Evolutionary conservation across 2,888 invertebrate genomes (phyloP).

Genomic region (Mimas tiliae): DNA sequence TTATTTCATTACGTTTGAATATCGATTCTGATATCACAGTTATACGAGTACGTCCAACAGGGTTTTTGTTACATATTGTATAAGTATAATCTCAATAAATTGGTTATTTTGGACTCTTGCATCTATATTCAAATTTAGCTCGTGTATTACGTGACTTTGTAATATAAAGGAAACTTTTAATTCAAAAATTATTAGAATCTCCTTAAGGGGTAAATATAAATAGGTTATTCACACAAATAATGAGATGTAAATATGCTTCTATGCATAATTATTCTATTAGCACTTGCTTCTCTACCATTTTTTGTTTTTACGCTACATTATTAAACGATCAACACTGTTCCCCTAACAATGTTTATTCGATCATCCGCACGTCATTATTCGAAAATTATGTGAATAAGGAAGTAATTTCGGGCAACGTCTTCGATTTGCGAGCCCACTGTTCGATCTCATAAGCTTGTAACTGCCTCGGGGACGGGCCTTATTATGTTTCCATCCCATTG

Average conservation of each 20-base stretch:
- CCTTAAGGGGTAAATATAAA: neutral
- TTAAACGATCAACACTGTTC: neutral
- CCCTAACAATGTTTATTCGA: conserved; percentile 9
- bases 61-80: no score
- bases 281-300: neutral
- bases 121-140: neutral
- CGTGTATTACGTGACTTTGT: neutral
- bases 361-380: conserved; percentile 19
- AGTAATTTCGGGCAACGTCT: conserved; percentile 47
- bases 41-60: no score
- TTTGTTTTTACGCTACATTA: neutral
- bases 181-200: no score
- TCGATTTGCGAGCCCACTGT: conserved; percentile 37
- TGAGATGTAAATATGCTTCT: neutral
- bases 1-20: no score
- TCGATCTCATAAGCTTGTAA: conserved; percentile 33
- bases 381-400: conserved; percentile 39
- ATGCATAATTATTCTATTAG: neutral
- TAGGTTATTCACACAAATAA: neutral
- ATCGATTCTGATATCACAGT: no score
- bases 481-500: conserved; percentile 47
- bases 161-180: no score
- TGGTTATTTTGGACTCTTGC: neutral
- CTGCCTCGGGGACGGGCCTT: conserved; percentile 49
- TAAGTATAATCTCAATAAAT: no score